Conservation (phyloP, 1,140 invertebrate genomes). For the Trigoniulus corallinus region DNA sequence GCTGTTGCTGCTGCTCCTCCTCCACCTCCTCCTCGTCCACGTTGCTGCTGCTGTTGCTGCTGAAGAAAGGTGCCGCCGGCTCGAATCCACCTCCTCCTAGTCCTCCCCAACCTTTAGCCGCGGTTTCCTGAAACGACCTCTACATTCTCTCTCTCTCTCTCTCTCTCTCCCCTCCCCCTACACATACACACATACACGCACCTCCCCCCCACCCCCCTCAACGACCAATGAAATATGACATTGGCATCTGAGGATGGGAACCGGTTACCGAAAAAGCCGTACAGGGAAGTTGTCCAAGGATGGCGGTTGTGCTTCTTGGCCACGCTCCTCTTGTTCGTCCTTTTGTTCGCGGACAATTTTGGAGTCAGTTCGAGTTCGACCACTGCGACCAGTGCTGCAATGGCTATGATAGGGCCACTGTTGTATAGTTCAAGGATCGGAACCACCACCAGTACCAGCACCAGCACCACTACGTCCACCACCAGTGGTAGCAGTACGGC, state of each 20-base stretch:
- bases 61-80: too few species aligned
- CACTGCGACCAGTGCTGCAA: not conserved
- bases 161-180: not conserved
- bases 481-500: not conserved
- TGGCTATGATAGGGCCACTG: not conserved
- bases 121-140: not conserved
- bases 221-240: slow-evolving; percentile 11
- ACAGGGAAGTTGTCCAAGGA: slow-evolving; percentile 6
- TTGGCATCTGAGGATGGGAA: slow-evolving; percentile 8
- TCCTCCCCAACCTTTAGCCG: not conserved
- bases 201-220: not conserved
- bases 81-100: not conserved
- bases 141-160: not conserved
- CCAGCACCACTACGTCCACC: not conserved
- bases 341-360: slow-evolving; percentile 1
- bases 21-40: too few species aligned
- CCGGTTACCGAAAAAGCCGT: slow-evolving; percentile 6
- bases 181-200: not conserved
- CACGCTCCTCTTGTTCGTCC: not conserved
- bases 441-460: not conserved
- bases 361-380: not conserved
- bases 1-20: too few species aligned
- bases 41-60: too few species aligned
- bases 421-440: not conserved
- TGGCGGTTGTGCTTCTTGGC: slow-evolving; percentile 3